Evolutionary conservation across 2,888 invertebrate genomes (phyloP), one percentile per base, ranked within the genome.

Genomic region (Chloroclystis v-ata): DNA sequence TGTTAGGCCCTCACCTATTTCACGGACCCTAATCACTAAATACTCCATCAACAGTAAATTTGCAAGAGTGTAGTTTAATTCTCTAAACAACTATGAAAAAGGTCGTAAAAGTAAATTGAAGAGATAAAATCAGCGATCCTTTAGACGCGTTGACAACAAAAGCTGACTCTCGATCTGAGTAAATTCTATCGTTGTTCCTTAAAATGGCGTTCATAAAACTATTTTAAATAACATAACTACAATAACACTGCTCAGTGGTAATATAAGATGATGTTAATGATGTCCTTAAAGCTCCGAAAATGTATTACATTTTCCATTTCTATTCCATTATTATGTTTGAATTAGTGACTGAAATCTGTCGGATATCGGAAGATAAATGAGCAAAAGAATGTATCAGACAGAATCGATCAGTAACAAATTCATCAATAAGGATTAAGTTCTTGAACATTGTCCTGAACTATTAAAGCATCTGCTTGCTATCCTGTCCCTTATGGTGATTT

Each of bases 331-430:
- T 4, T 20, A 20, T 20, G 2, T 20, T 33, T 2, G 33, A 33
- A 33, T 14, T 20, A 14, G 20, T 33, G 10, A 10, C 20, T 24
- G 10, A 24, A 35, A 11, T 3, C 10, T 7, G 20, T 24, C 16
- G 20, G 16, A 35, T 20, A 14, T 10, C 8, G 8, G 35, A 35
- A 35, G 35, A 35, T 35, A 35, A 35, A 35, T 35, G 35, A 20
- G 20, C 1, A 2, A 26, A 8, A 1, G 32, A 33, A 6, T 12
- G 8, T 10, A 35, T 20, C 35, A 10, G 16, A 7, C 20, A n/a
- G 33, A 20, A 14, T 11, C 35, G 50, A 57, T 57, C 52, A 47
- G 49, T 47, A 47, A 37, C 35, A 43, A 46, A 49, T 57, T 37
- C 47, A 50, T 52, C 50, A 52, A 49, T n/a, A 12, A 13, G 49